Evolutionary conservation across 2,888 invertebrate genomes (phyloP).

Genomic region (Gryllus longicercus): DNA sequence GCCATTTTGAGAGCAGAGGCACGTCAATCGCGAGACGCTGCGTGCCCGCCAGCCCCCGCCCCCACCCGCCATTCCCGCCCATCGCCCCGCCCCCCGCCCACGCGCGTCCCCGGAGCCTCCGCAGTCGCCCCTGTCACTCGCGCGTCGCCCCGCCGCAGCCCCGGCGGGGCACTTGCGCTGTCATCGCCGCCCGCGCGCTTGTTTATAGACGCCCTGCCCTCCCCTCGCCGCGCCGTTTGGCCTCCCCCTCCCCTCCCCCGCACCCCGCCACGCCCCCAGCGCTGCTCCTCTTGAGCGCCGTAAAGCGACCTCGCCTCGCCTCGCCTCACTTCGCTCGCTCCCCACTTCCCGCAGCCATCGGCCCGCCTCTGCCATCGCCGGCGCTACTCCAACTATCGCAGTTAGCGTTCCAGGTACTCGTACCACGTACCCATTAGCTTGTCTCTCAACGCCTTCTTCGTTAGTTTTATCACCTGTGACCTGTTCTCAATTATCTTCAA

Average conservation of each 20-base stretch:
- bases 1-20: too few species aligned
- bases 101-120: background rate
- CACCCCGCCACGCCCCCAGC: background rate
- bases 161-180: slow-evolving; percentile 7
- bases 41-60: too few species aligned
- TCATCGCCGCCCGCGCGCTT: background rate
- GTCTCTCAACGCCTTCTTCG: too few species aligned
- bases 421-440: too few species aligned
- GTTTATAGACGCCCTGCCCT: background rate
- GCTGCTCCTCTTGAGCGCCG: background rate
- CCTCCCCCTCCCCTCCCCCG: background rate
- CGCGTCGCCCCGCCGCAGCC: slow-evolving; percentile 17
- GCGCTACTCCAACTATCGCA: too few species aligned
- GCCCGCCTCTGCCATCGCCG: too few species aligned
- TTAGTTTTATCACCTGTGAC: too few species aligned
- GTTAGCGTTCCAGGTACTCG: too few species aligned
- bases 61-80: background rate
- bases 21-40: too few species aligned
- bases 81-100: background rate
- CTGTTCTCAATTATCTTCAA: too few species aligned
- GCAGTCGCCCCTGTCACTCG: background rate
- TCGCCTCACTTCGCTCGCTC: background rate
- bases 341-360: background rate
- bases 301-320: background rate
- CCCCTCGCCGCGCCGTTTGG: background rate